Conservation (phyloP, 2,797 vertebrate species). For the Melopsittacus undulatus region DNA sequence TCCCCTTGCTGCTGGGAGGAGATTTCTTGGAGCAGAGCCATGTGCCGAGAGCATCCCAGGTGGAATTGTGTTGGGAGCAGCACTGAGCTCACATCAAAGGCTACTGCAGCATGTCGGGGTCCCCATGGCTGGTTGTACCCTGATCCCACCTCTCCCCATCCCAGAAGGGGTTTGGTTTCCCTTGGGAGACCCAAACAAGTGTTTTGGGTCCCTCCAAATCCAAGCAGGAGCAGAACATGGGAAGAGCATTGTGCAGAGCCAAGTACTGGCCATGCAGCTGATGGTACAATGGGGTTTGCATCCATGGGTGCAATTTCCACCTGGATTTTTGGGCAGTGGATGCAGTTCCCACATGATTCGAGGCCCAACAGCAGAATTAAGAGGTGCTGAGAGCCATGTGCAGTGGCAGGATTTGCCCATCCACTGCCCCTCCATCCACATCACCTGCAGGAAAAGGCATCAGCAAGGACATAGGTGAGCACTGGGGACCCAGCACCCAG, state of each 20-base stretch:
- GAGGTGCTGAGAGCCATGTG: fast-evolving
- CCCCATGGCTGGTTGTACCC: background rate
- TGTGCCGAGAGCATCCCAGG: background rate
- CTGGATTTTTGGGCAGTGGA: background rate
- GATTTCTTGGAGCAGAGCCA: background rate
- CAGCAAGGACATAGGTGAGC: background rate
- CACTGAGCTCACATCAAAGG: background rate
- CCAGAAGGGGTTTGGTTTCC: fast-evolving
- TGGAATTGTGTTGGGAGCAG: background rate
- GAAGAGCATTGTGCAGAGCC: background rate
- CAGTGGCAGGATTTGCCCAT: background rate
- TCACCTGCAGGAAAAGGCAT: background rate
- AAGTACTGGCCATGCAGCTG: background rate
- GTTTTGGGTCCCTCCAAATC: background rate
- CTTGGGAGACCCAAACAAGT: background rate
- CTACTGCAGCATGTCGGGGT: fast-evolving
- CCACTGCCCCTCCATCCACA: background rate
- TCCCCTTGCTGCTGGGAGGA: background rate
- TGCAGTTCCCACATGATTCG: fast-evolving
- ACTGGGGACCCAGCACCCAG: background rate
- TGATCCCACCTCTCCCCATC: background rate
- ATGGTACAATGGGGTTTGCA: fast-evolving
- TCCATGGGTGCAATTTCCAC: background rate
- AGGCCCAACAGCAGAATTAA: background rate
- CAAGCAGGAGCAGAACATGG: background rate